Base-by-base conservation (phyloP, 2,888 invertebrate species). In the Melipona bicolor region DNA sequence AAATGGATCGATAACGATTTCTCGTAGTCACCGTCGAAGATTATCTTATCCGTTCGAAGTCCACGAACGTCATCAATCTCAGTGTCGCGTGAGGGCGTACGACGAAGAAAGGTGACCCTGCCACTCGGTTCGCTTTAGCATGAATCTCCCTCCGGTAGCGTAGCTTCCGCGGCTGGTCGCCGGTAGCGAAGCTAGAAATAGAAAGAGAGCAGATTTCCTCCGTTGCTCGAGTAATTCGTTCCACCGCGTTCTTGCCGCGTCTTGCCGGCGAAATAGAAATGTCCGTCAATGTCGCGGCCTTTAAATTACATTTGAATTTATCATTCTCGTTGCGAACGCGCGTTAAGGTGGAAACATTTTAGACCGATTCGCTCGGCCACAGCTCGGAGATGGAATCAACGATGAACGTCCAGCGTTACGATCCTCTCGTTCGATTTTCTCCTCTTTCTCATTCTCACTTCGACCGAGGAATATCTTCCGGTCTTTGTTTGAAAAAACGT, bases 241-340 rank as follows among this genome's bases (percentile, higher is more conserved):
- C 49, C 17, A 21, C 24, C 50, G 32, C 24, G 43, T 43, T 43
- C 43, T 9, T 43, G 43, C 43, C 43, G 43, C 9, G 43, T 43
- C 19, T 21, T 6, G 6, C 13, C 69, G 24, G 24, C 62, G 68
- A 81, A 81, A 64, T 69, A 64, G 73, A 73, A 81, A 69, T 56
- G 81, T 81, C 73, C 73, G 50, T 81, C 81, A 81, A 73, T 50
- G 61, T 68, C 68, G 61, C 9, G n/a, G 70, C 49, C 62, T 69
- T 81, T 64, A 69, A 69, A 81, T 74, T 80, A 61, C 67, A 67
- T 80, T 72, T 65, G 52, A 79, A 52, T 76, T 76, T 74, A 79
- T 79, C 78, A 75, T 74, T 6, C 50, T 11, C 43, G 43, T 43
- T 43, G 43, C 43, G 43, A 9, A 11, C 43, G 43, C 43, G 43